These are phyloP conservation scores for Perccottus glenii DNA, from an alignment of 2,113 vertebrate species.

Conservation along the genomic window DNA sequence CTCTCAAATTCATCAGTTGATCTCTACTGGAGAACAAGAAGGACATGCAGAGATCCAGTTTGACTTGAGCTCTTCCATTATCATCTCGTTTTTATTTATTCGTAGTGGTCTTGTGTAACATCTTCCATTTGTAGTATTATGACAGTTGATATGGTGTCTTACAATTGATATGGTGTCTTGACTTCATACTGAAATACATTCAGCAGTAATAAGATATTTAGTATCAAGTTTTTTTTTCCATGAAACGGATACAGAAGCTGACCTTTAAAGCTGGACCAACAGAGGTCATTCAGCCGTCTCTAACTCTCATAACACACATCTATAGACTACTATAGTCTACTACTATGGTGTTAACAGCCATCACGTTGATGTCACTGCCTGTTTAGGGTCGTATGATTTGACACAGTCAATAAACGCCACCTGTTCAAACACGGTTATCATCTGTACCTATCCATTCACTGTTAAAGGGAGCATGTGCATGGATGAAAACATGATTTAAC, in stretches of 20 bases:
- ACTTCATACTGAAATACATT: constrained; percentile 11
- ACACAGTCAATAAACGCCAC: constrained; percentile 28
- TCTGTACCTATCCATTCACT: background rate
- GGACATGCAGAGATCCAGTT: no score
- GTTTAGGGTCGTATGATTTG: constrained; percentile 29
- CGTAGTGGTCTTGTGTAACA: no score
- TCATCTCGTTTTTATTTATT: no score
- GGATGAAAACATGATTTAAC: constrained; percentile 23
- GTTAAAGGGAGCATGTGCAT: background rate
- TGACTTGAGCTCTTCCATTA: no score
- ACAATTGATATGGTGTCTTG: background rate
- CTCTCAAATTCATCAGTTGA: no score
- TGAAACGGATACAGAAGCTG: constrained; percentile 64
- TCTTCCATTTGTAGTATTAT: no score
- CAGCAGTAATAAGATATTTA: constrained; percentile 14
- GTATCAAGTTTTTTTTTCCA: constrained; percentile 56
- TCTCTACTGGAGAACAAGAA: no score
- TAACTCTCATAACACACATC: constrained; percentile 1
- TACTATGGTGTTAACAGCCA: constrained; percentile 30
- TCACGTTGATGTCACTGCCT: constrained; percentile 39
- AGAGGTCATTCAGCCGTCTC: constrained; percentile 29
- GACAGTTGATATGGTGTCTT: background rate
- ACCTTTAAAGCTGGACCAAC: constrained; percentile 50
- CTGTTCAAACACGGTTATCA: constrained; percentile 37
- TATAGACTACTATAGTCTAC: constrained; percentile 3